Conservation (phyloP, 1,140 invertebrate species). For the Mactra quadrangularis region DNA sequence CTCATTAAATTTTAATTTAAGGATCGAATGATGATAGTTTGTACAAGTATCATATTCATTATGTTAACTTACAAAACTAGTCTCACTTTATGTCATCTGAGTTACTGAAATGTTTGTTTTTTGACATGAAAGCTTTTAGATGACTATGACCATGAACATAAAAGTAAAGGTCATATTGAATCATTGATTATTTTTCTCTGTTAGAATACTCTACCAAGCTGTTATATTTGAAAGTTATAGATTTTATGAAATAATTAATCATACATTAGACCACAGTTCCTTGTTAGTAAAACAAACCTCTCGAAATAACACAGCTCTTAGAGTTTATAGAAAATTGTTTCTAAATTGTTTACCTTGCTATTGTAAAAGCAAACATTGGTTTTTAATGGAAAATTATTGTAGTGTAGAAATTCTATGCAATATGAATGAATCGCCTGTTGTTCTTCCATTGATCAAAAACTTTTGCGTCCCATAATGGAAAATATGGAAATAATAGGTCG, state of each 20-base stretch:
- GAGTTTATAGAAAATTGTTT: conserved; percentile 24
- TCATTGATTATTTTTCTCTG: no score
- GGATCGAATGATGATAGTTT: no score
- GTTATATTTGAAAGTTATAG: conserved; percentile 8
- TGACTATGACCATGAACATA: no score
- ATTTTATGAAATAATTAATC: conserved; percentile 21
- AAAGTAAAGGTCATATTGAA: no score
- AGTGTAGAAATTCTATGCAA: conserved; percentile 14
- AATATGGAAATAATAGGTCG: conserved; percentile 34
- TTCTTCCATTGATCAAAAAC: conserved; percentile 38
- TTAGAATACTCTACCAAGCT: no score
- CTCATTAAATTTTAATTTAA: no score
- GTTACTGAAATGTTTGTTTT: no score
- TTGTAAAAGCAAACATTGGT: conserved; percentile 38
- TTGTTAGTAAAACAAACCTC: conserved; percentile 3
- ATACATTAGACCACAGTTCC: background rate
- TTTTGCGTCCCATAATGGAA: conserved; percentile 17
- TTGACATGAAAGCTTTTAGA: no score
- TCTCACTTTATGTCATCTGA: no score
- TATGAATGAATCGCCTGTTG: conserved; percentile 26
- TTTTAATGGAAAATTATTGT: conserved; percentile 50
- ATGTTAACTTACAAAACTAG: no score
- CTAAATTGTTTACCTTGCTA: conserved; percentile 41
- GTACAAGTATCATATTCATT: no score
- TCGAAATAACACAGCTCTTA: conserved; percentile 7